Percentiles rank a stretch among this genome's conserved stretches.
phyloP scores from a whole-genome alignment of 2,113 vertebrate species.

The Tringa solitaria region DNA sequence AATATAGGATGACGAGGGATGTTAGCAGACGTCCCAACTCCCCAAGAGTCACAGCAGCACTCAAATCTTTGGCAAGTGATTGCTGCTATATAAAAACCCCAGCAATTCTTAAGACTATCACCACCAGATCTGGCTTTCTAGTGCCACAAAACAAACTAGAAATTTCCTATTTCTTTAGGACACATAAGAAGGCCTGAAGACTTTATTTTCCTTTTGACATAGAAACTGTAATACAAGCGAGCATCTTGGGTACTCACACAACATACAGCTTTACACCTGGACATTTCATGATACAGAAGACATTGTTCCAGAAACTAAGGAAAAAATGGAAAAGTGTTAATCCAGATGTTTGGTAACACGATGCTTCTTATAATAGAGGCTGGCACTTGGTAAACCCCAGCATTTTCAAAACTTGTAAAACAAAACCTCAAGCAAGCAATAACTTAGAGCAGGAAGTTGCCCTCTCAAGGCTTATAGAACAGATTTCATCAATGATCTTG shows the following conservation, averaged over 20 bases:
- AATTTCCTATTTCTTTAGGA: conserved; percentile 25
- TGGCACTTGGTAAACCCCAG: not conserved
- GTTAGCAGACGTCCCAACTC: not conserved
- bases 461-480: not conserved
- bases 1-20: not conserved
- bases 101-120: not conserved
- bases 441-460: not conserved
- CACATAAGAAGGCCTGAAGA: conserved; percentile 6
- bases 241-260: not conserved
- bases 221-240: conserved; percentile 15
- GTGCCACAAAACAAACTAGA: not conserved
- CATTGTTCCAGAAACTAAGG: conserved; percentile 28
- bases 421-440: not conserved
- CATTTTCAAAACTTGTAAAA: not conserved
- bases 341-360: not conserved
- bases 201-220: conserved; percentile 37
- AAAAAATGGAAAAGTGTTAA: not conserved
- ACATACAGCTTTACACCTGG: conserved; percentile 33
- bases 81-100: not conserved
- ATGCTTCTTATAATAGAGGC: not conserved
- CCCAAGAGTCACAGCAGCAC: not conserved
- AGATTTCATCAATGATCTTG: not conserved
- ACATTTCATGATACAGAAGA: conserved; percentile 14
- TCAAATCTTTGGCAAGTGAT: not conserved
- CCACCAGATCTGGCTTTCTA: not conserved